phyloP scores from a whole-genome alignment of 1,140 invertebrate genomes.

The Steinernema khuongi region DNA sequence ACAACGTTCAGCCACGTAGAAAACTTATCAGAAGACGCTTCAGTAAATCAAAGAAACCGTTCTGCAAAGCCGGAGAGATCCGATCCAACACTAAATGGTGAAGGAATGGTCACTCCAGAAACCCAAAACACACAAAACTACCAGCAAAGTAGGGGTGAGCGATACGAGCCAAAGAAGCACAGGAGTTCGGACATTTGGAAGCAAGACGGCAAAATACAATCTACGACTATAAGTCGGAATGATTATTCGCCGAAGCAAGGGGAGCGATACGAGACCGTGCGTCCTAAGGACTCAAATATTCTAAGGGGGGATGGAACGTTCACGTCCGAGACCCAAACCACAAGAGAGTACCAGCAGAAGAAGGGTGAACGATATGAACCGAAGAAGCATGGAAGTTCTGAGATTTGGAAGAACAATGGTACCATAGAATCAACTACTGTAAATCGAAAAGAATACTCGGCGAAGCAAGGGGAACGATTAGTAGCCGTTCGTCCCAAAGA shows the following conservation, averaged over 20 bases:
- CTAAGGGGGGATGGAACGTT: constrained; percentile 36
- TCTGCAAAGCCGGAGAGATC: neutral
- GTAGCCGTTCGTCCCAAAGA: constrained; percentile 5
- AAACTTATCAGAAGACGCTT: no score
- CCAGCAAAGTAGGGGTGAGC: neutral
- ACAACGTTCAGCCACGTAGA: no score
- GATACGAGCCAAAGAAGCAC: neutral
- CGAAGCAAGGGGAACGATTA: constrained; percentile 31
- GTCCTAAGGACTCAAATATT: constrained; percentile 36
- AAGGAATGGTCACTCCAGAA: neutral
- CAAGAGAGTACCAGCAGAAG: constrained; percentile 24
- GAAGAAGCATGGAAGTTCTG: constrained; percentile 7
- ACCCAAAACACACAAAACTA: neutral
- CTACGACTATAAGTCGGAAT: constrained; percentile 15
- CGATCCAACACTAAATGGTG: neutral
- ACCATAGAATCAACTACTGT: constrained; percentile 31
- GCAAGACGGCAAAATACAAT: neutral
- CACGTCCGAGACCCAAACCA: constrained; percentile 26
- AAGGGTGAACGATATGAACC: constrained; percentile 40
- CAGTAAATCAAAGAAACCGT: no score
- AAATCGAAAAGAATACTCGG: constrained; percentile 29
- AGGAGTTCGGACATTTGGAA: neutral
- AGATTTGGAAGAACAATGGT: constrained; percentile 34
- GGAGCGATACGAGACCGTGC: constrained; percentile 33
- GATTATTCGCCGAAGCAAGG: constrained; percentile 33